These are phyloP conservation scores for Ligdia adustata DNA, from an alignment of 2,888 invertebrate genomes.

Conservation along the genomic window DNA sequence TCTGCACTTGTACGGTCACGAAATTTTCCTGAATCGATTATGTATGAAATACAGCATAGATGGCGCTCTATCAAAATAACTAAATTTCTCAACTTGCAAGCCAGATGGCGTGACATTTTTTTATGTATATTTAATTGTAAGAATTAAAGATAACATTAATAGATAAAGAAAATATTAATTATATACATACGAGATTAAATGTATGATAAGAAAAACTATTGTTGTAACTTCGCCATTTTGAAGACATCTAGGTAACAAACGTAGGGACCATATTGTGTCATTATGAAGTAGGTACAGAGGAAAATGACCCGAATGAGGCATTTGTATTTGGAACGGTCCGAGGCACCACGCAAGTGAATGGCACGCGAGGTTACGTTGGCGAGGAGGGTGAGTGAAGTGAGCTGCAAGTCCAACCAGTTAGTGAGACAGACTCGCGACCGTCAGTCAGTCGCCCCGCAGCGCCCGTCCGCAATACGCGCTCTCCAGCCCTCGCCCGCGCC, in stretches of 20 bases:
- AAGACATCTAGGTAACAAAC: background rate
- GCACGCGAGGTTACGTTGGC: conserved; percentile 45
- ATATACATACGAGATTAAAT: conserved; percentile 21
- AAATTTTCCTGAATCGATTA: no score
- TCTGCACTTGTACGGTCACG: no score
- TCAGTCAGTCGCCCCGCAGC: conserved; percentile 28
- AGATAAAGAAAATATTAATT: conserved; percentile 9
- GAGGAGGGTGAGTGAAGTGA: conserved; percentile 27
- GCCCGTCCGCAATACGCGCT: conserved; percentile 27
- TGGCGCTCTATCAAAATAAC: conserved; percentile 15
- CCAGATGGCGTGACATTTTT: conserved; percentile 14
- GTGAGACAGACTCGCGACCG: conserved; percentile 5
- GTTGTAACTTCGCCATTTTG: conserved; percentile 10
- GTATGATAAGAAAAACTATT: conserved; percentile 19
- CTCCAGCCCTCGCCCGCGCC: conserved; percentile 27
- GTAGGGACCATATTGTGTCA: conserved; percentile 14
- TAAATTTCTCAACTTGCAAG: conserved; percentile 3
- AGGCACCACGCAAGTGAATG: conserved; percentile 45
- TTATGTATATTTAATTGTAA: conserved; percentile 16
- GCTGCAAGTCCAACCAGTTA: background rate
- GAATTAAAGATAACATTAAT: conserved; percentile 13
- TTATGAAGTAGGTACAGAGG: conserved; percentile 11
- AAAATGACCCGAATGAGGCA: conserved; percentile 30
- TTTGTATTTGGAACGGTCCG: no score
- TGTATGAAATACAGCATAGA: conserved; percentile 14